Evolutionary conservation across 2,888 invertebrate species (phyloP).

Genomic region (Glaucopsyche alexis): DNA sequence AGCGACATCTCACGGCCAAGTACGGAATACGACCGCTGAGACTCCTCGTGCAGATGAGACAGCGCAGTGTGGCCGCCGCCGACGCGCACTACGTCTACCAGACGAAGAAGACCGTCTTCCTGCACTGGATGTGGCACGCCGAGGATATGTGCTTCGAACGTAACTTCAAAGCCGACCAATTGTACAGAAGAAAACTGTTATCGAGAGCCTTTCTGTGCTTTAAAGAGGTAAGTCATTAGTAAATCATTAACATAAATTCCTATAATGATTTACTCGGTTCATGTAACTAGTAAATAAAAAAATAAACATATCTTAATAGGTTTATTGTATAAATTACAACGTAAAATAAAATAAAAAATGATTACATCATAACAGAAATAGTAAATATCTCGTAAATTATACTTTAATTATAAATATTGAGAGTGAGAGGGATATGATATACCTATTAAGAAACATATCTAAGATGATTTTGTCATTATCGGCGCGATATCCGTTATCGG

Average conservation of each 20-base stretch:
- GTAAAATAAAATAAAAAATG: background rate
- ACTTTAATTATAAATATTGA: no score
- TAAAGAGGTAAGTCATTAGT: constrained; percentile 61
- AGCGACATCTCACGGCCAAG: constrained; percentile 60
- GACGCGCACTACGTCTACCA: constrained; percentile 68
- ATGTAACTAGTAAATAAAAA: no score
- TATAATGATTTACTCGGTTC: no score
- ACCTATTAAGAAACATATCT: no score
- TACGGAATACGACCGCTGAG: constrained; percentile 64
- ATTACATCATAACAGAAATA: background rate
- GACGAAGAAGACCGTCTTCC: constrained; percentile 71
- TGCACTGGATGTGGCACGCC: constrained; percentile 76
- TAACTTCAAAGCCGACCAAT: constrained; percentile 77
- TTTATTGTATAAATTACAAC: background rate
- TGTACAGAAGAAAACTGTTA: constrained; percentile 73
- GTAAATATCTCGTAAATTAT: no score
- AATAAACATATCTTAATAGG: background rate
- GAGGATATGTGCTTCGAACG: constrained; percentile 74
- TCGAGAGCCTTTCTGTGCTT: constrained; percentile 69
- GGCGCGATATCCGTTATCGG: no score
- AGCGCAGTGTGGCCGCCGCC: constrained; percentile 67
- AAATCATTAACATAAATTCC: no score
- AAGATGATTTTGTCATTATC: no score
- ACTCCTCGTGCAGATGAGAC: constrained; percentile 56
- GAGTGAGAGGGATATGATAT: no score